Conservation (phyloP, 2,888 invertebrate genomes). For the Chymomyza caudatula region DNA sequence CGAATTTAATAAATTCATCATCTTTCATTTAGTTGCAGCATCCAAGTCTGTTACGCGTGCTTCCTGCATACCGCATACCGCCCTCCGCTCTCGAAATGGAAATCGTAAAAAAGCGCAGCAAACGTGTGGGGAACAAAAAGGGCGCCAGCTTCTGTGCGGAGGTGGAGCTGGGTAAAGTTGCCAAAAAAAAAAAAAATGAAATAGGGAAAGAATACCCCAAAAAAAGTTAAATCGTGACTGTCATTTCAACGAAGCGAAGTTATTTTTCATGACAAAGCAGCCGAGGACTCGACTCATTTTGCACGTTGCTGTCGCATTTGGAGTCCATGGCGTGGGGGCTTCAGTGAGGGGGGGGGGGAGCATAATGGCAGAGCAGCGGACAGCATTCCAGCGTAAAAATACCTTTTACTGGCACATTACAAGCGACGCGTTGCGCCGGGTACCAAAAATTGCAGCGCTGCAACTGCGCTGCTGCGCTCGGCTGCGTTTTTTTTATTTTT, state of each 20-base stretch:
- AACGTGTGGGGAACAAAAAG: background rate
- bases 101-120: background rate
- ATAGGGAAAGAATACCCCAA: background rate
- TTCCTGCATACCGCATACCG: too few relatives aligned
- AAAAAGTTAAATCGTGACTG: constrained; percentile 60
- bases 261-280: constrained; percentile 70
- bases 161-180: background rate
- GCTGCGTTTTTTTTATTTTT: constrained; percentile 26
- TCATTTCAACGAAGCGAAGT: constrained; percentile 70
- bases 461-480: constrained; percentile 38
- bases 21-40: constrained; percentile 64
- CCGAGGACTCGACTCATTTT: constrained; percentile 50
- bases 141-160: background rate
- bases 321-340: background rate
- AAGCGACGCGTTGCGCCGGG: constrained; percentile 26
- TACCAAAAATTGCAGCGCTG: constrained; percentile 36
- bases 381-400: constrained; percentile 64
- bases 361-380: too few relatives aligned
- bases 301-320: constrained; percentile 10
- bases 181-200: constrained; percentile 40
- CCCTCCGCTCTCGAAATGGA: background rate
- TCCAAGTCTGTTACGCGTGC: constrained; percentile 49
- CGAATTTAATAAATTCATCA: constrained; percentile 68
- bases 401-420: constrained; percentile 71
- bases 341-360: constrained; percentile 17